Evolutionary conservation across 2,113 vertebrate genomes (phyloP).

Genomic region (Pao palembangensis): DNA sequence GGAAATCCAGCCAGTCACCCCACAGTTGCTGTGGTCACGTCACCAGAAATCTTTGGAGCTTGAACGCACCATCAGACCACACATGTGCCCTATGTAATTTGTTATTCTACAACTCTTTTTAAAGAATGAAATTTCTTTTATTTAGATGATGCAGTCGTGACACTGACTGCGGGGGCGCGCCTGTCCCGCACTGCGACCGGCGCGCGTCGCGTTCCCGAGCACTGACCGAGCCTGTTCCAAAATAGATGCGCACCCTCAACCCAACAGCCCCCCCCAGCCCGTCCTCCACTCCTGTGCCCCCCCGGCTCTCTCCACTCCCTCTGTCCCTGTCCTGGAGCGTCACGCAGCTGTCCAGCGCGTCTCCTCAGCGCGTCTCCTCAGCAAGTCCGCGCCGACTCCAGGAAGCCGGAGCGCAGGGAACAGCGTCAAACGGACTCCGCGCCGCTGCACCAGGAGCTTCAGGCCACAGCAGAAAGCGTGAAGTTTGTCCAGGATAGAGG

Average conservation of each 20-base stretch:
- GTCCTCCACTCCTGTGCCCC: constrained; percentile 25
- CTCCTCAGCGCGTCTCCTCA: constrained; percentile 39
- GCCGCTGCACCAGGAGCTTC: neutral
- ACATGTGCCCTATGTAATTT: no score
- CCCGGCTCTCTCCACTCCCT: constrained; percentile 37
- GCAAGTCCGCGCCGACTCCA: constrained; percentile 39
- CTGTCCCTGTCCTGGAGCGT: constrained; percentile 46
- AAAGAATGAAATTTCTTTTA: neutral
- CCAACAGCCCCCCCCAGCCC: constrained; percentile 22
- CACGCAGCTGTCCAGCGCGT: constrained; percentile 49
- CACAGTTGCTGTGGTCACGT: no score
- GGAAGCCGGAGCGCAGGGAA: constrained; percentile 38
- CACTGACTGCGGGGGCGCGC: constrained; percentile 22
- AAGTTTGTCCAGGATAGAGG: constrained; percentile 45
- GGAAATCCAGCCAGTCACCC: no score
- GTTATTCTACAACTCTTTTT: neutral
- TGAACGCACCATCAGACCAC: no score
- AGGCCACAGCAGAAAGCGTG: neutral
- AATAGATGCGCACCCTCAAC: constrained; percentile 64
- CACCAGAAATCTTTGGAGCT: no score
- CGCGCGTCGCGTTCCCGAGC: constrained; percentile 46
- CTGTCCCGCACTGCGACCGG: constrained; percentile 22
- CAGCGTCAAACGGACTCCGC: constrained; percentile 13
- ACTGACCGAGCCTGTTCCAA: constrained; percentile 62
- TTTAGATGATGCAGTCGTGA: neutral